Percentiles rank a stretch among this genome's conserved stretches.
Evolutionary conservation across 2,888 invertebrate genomes (phyloP).

Genomic region (Macaria notata): DNA sequence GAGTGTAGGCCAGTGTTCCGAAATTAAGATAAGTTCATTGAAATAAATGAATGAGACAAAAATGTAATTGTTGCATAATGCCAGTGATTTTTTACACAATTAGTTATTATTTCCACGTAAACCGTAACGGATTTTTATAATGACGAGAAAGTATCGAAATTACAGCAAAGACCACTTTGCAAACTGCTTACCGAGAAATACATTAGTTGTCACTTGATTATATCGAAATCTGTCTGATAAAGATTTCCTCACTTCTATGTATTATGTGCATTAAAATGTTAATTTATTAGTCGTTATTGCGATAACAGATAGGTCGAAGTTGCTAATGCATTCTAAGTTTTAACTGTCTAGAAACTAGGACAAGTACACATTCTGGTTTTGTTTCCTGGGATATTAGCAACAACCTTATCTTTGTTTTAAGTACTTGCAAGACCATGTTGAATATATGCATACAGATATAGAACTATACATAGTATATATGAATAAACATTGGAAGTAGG

Average conservation of each 20-base stretch:
- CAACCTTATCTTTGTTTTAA: background rate
- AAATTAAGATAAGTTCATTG: too few relatives aligned
- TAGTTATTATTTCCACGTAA: too few relatives aligned
- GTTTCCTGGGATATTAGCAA: background rate
- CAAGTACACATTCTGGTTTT: background rate
- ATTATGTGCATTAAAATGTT: background rate
- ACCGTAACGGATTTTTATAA: slow-evolving; percentile 2
- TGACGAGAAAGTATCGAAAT: slow-evolving; percentile 18
- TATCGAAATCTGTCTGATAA: slow-evolving; percentile 1
- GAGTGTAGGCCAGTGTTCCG: too few relatives aligned
- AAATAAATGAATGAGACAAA: too few relatives aligned
- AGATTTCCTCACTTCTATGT: background rate
- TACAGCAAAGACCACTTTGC: slow-evolving; percentile 9
- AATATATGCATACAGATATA: background rate
- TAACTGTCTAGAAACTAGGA: background rate
- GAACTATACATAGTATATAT: background rate
- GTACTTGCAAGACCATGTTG: background rate
- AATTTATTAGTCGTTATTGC: background rate
- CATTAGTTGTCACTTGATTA: slow-evolving; percentile 1
- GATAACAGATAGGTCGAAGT: background rate
- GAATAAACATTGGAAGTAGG: slow-evolving; percentile 1
- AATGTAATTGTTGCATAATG: too few relatives aligned
- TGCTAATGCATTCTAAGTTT: background rate
- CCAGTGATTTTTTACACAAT: too few relatives aligned
- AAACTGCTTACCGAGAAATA: slow-evolving; percentile 5